Percentiles rank a stretch among this genome's conserved stretches.
Evolutionary conservation across 2,113 vertebrate species (phyloP).

Genomic region (Vulpes ferrilata): DNA sequence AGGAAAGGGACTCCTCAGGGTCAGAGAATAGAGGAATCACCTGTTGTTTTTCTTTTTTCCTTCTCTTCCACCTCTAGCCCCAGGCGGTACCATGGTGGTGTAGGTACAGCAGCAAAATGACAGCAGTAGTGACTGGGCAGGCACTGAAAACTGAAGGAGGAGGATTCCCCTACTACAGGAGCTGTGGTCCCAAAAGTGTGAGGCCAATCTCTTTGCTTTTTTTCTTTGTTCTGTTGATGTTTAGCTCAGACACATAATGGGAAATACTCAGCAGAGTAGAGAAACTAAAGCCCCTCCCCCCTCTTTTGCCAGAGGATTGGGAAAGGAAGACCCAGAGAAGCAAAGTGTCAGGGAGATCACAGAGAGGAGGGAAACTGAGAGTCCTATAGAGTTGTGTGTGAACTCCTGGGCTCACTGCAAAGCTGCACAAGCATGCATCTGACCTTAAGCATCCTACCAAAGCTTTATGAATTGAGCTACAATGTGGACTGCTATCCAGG

Average conservation of each 20-base stretch:
- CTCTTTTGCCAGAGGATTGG: neutral
- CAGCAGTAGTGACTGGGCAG: neutral
- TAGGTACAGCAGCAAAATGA: neutral
- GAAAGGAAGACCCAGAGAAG: neutral
- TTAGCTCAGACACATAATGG: neutral
- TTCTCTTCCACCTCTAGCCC: neutral
- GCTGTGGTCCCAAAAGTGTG: neutral
- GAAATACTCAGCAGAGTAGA: neutral
- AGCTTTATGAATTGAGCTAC: conserved; percentile 7
- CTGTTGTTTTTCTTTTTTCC: neutral
- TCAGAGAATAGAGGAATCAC: neutral
- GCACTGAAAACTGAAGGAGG: neutral
- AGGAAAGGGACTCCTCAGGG: neutral
- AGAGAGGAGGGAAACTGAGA: neutral
- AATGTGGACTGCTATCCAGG: neutral
- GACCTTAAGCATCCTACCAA: neutral
- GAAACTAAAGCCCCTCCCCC: neutral
- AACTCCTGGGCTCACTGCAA: neutral
- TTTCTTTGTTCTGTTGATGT: neutral
- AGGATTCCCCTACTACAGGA: neutral
- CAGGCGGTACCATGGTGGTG: neutral
- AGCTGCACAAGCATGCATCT: neutral
- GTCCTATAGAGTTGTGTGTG: neutral
- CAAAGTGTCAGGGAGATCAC: neutral
- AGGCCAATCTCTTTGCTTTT: neutral